Percentiles rank a stretch among this genome's conserved stretches.
phyloP scores from a whole-genome alignment of 2,888 invertebrate genomes.

The Baronia brevicornis region DNA sequence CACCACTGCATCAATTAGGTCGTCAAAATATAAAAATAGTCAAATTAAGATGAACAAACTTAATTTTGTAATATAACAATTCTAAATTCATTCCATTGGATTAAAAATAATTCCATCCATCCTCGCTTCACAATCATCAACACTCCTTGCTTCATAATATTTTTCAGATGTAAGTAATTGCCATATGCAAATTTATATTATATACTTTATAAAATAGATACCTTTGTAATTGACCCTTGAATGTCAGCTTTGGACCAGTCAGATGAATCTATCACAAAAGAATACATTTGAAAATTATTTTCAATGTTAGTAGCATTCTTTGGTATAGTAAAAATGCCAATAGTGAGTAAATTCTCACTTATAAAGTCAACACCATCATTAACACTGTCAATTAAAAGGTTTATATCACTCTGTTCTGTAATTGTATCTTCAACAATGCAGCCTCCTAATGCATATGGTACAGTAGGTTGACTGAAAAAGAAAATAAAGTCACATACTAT shows the following conservation, averaged over 20 bases:
- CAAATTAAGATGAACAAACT: too few relatives aligned
- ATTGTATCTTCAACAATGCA: conserved; percentile 61
- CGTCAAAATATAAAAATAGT: too few relatives aligned
- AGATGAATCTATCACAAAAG: conserved; percentile 48
- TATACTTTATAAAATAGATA: conserved; percentile 20
- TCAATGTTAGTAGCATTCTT: conserved; percentile 28
- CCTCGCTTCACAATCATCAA: too few relatives aligned
- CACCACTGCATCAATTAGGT: too few relatives aligned
- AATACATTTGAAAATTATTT: conserved; percentile 55
- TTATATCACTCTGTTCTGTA: conserved; percentile 36
- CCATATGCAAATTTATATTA: not conserved
- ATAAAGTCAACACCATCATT: conserved; percentile 39
- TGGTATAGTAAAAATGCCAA: conserved; percentile 54
- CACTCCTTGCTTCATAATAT: too few relatives aligned
- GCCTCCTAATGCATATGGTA: conserved; percentile 63
- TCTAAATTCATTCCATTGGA: too few relatives aligned
- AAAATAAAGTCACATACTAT: conserved; percentile 2
- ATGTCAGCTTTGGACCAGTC: conserved; percentile 53
- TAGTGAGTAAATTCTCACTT: conserved; percentile 51
- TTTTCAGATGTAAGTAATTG: too few relatives aligned
- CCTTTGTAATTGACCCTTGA: conserved; percentile 49
- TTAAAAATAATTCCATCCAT: too few relatives aligned
- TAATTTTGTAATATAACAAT: too few relatives aligned
- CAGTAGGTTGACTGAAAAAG: conserved; percentile 54
- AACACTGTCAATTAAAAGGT: conserved; percentile 35